Conservation (phyloP, 1,140 invertebrate species). For the Plectrocnemia conspersa region DNA sequence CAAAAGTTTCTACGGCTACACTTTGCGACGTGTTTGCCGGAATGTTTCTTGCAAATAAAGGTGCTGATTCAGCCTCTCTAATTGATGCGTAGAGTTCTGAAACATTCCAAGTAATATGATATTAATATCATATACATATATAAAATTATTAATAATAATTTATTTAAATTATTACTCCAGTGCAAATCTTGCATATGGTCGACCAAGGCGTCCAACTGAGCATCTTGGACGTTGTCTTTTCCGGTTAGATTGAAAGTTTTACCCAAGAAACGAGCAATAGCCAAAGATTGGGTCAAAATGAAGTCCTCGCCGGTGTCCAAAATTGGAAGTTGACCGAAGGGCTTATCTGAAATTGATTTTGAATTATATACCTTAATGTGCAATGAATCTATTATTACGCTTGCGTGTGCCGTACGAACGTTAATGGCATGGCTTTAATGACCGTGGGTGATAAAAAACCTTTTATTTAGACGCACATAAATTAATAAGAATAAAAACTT, state of each 20-base stretch:
- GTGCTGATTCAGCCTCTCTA: neutral
- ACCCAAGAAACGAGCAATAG: constrained; percentile 69
- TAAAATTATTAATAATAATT: neutral
- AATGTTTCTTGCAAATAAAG: neutral
- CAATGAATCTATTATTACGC: no score
- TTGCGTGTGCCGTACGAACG: no score
- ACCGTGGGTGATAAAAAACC: no score
- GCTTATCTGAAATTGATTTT: constrained; percentile 26
- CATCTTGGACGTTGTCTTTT: constrained; percentile 59
- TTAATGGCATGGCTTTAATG: no score
- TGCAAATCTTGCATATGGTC: constrained; percentile 57
- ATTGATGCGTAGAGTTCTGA: constrained; percentile 5
- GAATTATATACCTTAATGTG: no score
- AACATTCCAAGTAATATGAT: constrained; percentile 1
- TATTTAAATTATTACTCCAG: constrained; percentile 40
- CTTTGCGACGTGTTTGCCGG: no score
- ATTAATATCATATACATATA: neutral
- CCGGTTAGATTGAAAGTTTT: constrained; percentile 61
- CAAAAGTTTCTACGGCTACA: constrained; percentile 4
- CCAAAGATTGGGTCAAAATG: constrained; percentile 60
- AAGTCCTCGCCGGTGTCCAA: constrained; percentile 26
- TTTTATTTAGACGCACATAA: no score
- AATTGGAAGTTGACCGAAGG: constrained; percentile 27
- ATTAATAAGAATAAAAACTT: no score
- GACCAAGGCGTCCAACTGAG: constrained; percentile 61